Conservation (phyloP, 1,140 invertebrate species). For the Drepana arcuata region DNA sequence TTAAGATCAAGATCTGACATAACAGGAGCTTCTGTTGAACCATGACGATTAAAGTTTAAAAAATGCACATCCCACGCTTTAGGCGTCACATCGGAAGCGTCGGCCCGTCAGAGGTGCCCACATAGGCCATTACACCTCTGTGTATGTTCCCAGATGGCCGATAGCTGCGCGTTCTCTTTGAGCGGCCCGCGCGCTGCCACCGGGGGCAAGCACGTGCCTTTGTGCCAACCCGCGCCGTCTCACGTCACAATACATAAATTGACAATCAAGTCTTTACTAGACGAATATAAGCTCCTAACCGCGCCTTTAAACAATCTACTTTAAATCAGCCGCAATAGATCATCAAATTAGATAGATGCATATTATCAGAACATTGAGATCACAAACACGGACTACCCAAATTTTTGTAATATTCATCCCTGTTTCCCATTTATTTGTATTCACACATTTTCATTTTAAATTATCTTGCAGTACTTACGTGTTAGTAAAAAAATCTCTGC, state of each 20-base stretch:
- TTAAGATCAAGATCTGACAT: conserved; percentile 20
- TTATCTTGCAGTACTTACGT: too few species aligned
- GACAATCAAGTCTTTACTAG: conserved; percentile 39
- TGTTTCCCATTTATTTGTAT: too few species aligned
- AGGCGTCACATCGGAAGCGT: conserved; percentile 23
- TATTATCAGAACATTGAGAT: too few species aligned
- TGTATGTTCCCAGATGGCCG: conserved; percentile 47
- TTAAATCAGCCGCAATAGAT: too few species aligned
- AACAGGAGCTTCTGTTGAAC: conserved; percentile 24
- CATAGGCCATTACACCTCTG: conserved; percentile 55
- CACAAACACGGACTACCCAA: too few species aligned
- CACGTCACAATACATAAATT: conserved; percentile 51
- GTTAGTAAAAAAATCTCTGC: too few species aligned
- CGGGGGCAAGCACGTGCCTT: conserved; percentile 57
- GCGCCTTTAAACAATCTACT: too few species aligned
- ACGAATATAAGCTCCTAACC: conserved; percentile 14
- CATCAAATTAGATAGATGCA: too few species aligned
- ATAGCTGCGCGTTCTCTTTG: conserved; percentile 45
- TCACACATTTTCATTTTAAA: too few species aligned
- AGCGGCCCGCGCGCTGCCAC: conserved; percentile 33
- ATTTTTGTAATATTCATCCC: too few species aligned
- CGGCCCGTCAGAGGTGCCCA: conserved; percentile 46
- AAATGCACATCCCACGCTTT: conserved; percentile 33
- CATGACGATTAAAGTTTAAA: conserved; percentile 30
- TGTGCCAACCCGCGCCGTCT: conserved; percentile 38